These are phyloP conservation scores for Cataglyphis albicans DNA, from an alignment of 2,888 invertebrate genomes.

Conservation along the genomic window DNA sequence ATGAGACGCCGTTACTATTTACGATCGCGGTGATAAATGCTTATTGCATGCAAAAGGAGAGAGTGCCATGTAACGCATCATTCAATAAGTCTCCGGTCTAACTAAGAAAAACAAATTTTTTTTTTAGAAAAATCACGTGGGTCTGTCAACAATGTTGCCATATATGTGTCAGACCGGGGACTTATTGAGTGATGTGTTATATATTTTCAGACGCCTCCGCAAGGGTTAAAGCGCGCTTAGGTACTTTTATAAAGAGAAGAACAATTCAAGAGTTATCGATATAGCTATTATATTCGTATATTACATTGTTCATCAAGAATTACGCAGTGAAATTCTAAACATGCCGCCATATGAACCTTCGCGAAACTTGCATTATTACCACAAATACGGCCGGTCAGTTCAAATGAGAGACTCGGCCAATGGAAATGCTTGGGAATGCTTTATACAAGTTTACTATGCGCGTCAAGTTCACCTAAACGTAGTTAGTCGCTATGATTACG, in stretches of 20 bases:
- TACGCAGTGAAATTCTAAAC: slow-evolving; percentile 4
- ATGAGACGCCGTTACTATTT: slow-evolving; percentile 29
- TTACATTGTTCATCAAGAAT: slow-evolving; percentile 19
- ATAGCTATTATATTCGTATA: background rate
- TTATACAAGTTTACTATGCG: slow-evolving; percentile 17
- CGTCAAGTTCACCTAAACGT: slow-evolving; percentile 35
- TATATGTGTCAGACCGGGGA: too few relatives aligned
- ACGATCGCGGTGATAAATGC: slow-evolving; percentile 29
- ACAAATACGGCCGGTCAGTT: slow-evolving; percentile 5
- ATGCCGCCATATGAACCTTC: background rate
- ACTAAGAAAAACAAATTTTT: too few relatives aligned
- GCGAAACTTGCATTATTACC: slow-evolving; percentile 32
- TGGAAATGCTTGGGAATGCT: background rate
- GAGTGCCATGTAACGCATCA: background rate
- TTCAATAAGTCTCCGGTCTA: too few relatives aligned
- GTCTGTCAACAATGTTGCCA: too few relatives aligned
- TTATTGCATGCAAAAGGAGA: slow-evolving; percentile 22
- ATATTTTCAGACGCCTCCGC: background rate
- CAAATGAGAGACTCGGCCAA: slow-evolving; percentile 27
- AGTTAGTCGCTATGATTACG: slow-evolving; percentile 47
- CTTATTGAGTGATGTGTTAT: background rate
- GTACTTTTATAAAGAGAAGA: slow-evolving; percentile 5
- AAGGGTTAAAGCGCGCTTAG: background rate
- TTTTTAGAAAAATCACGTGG: too few relatives aligned
- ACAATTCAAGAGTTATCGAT: slow-evolving; percentile 14